Evolutionary conservation across 2,797 vertebrate genomes (phyloP).

Genomic region (Perodicticus potto): DNA sequence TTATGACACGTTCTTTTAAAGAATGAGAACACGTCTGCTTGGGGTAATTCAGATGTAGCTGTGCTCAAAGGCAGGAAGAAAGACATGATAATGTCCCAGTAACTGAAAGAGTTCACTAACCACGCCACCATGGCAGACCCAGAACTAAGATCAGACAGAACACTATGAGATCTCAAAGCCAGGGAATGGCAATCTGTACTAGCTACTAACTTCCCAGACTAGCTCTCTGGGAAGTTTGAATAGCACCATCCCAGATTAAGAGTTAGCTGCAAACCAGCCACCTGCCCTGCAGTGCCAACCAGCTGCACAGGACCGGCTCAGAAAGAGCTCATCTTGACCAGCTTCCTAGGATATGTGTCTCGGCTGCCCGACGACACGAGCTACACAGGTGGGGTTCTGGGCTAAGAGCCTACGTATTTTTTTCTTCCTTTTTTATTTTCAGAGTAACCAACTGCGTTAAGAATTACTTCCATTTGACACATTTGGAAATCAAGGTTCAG

Average conservation of each 20-base stretch:
- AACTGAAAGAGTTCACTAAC: conserved; percentile 4
- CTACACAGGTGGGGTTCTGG: neutral
- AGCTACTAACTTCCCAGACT: neutral
- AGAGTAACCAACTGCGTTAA: neutral
- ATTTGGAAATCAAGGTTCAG: conserved; percentile 16
- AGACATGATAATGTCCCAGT: conserved; percentile 31
- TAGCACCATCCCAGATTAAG: neutral
- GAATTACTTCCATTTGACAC: conserved; percentile 33
- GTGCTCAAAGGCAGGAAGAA: conserved; percentile 57
- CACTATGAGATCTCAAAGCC: conserved; percentile 20
- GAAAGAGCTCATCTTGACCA: neutral
- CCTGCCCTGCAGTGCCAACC: neutral
- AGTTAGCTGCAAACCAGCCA: neutral
- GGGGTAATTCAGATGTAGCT: conserved; percentile 24
- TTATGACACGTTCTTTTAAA: conserved; percentile 5
- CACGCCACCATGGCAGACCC: neutral
- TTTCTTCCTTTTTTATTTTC: neutral
- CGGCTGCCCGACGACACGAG: neutral
- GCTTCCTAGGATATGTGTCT: neutral
- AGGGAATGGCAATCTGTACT: conserved; percentile 21
- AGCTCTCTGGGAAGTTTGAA: neutral
- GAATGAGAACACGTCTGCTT: conserved; percentile 46
- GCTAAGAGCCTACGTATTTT: neutral
- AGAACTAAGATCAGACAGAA: neutral
- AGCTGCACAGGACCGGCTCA: neutral